These are phyloP conservation scores for Pteropus alecto DNA, from an alignment of 2,113 vertebrate genomes.

Conservation along the genomic window DNA sequence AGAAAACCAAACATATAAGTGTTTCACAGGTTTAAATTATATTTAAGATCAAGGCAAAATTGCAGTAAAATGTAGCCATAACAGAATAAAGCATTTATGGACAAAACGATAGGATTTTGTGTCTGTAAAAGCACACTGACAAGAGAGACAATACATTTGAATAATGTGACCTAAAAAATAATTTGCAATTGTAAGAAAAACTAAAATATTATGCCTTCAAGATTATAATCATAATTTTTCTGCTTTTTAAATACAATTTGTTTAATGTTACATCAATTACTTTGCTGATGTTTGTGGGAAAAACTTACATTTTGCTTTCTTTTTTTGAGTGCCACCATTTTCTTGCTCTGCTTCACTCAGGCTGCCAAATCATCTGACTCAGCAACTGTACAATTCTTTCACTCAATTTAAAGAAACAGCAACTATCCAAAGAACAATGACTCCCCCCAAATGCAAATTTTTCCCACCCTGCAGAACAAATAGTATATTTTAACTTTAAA, in stretches of 20 bases:
- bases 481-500: neutral
- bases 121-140: neutral
- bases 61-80: neutral
- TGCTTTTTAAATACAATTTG: neutral
- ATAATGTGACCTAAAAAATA: neutral
- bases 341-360: constrained; percentile 35
- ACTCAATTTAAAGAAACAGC: constrained; percentile 73
- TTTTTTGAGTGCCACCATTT: constrained; percentile 70
- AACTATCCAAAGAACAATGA: constrained; percentile 26
- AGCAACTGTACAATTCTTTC: constrained; percentile 57
- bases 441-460: neutral
- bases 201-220: neutral
- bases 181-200: neutral
- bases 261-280: neutral
- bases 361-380: constrained; percentile 71
- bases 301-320: constrained; percentile 54
- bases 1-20: neutral
- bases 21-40: neutral
- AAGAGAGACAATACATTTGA: neutral
- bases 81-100: neutral
- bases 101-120: constrained; percentile 1
- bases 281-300: neutral
- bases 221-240: neutral
- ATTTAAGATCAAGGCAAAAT: neutral
- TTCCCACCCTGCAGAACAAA: neutral